Conservation (phyloP, 2,888 invertebrate genomes). For the Lottia scabra region DNA sequence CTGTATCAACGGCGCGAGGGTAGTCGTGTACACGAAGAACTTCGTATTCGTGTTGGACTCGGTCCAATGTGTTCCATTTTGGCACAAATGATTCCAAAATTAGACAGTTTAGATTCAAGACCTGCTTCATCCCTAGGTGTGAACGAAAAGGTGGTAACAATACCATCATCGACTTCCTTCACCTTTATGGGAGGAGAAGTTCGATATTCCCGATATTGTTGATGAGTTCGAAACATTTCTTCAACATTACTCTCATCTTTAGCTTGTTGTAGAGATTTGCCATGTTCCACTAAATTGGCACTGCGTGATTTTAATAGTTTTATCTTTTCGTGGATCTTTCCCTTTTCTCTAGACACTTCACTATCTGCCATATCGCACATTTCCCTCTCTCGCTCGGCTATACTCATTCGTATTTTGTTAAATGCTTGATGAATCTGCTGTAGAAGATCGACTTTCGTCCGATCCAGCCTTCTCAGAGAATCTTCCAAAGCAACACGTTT, state of each 20-base stretch:
- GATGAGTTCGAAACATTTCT: conserved; percentile 48
- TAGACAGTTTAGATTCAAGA: conserved; percentile 42
- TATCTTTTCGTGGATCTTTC: conserved; percentile 38
- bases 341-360: conserved; percentile 43
- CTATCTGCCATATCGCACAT: conserved; percentile 43
- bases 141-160: conserved; percentile 44
- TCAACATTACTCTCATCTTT: conserved; percentile 45
- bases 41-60: no score
- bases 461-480: conserved; percentile 39
- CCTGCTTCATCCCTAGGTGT: conserved; percentile 42
- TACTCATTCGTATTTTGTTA: conserved; percentile 40
- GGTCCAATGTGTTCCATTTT: conserved; percentile 28
- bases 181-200: conserved; percentile 42
- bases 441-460: conserved; percentile 38
- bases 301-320: conserved; percentile 16
- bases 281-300: conserved; percentile 11
- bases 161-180: conserved; percentile 43
- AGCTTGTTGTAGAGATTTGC: conserved; percentile 32
- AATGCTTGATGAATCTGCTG: conserved; percentile 48
- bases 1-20: no score
- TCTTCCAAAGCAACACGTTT: conserved; percentile 44
- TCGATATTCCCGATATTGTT: conserved; percentile 42
- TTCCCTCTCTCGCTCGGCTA: conserved; percentile 52
- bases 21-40: no score
- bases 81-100: conserved; percentile 50